Conservation (phyloP, 1,140 invertebrate species). For the Colletes latitarsis region DNA sequence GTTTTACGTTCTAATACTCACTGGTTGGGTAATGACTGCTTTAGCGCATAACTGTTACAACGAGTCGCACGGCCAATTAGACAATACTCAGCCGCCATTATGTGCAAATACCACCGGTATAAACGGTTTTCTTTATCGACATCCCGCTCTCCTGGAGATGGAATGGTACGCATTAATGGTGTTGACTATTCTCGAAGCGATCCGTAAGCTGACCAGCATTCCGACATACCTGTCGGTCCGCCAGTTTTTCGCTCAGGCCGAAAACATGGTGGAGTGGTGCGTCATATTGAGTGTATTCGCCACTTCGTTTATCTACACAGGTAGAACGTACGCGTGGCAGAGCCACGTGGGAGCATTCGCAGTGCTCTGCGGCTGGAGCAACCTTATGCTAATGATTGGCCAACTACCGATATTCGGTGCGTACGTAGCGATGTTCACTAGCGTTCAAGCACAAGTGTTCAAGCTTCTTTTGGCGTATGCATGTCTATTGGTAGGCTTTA, state of each 20-base stretch:
- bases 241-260: slow-evolving; percentile 90
- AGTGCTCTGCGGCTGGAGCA: slow-evolving; percentile 91
- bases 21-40: slow-evolving; percentile 88
- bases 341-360: slow-evolving; percentile 91
- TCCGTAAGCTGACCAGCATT: slow-evolving; percentile 89
- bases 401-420: slow-evolving; percentile 92
- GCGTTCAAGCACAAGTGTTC: slow-evolving; percentile 91
- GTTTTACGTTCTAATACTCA: slow-evolving; percentile 89
- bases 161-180: slow-evolving; percentile 89
- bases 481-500: slow-evolving; percentile 91
- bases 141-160: slow-evolving; percentile 88
- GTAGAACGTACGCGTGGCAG: slow-evolving; percentile 90
- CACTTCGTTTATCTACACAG: slow-evolving; percentile 89
- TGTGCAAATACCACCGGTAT: slow-evolving; percentile 89
- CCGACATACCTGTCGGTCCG: slow-evolving; percentile 88
- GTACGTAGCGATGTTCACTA: slow-evolving; percentile 93
- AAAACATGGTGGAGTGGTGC: slow-evolving; percentile 93
- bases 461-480: slow-evolving; percentile 92
- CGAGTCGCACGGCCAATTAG: slow-evolving; percentile 76
- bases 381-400: slow-evolving; percentile 93
- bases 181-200: slow-evolving; percentile 88
- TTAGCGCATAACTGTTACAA: slow-evolving; percentile 91
- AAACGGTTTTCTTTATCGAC: slow-evolving; percentile 86
- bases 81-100: slow-evolving; percentile 70
- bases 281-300: slow-evolving; percentile 91